Conservation (phyloP, 2,888 invertebrate species). For the Euclidia mi region DNA sequence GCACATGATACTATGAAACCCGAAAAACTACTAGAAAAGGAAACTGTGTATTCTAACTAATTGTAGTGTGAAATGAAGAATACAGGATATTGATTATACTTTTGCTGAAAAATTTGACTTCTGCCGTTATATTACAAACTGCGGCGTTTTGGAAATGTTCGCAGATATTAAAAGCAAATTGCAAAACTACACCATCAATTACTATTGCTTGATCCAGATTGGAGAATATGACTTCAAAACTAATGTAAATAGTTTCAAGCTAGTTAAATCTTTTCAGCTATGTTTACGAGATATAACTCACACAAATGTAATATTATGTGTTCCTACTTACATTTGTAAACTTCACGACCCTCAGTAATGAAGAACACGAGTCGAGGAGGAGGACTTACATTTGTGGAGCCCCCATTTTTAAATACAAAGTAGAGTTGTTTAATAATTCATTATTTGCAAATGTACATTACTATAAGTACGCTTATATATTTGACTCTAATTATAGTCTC, state of each 20-base stretch:
- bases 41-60: background rate
- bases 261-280: constrained; percentile 6
- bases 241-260: background rate
- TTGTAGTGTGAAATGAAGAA: background rate
- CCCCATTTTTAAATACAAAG: constrained; percentile 17
- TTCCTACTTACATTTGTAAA: constrained; percentile 13
- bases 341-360: no score
- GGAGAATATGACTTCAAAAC: constrained; percentile 12
- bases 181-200: background rate
- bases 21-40: background rate
- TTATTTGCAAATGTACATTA: constrained; percentile 18
- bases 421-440: constrained; percentile 23
- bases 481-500: constrained; percentile 18
- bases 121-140: constrained; percentile 11
- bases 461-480: constrained; percentile 17
- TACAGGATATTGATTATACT: background rate
- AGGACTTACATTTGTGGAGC: constrained; percentile 17
- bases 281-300: constrained; percentile 4
- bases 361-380: no score
- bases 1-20: no score
- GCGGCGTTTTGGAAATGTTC: background rate
- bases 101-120: constrained; percentile 9
- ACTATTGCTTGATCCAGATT: constrained; percentile 12
- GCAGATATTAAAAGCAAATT: constrained; percentile 6
- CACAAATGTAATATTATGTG: constrained; percentile 17